Evolutionary conservation across 2,888 invertebrate genomes (phyloP), one percentile per base, ranked within the genome.

Genomic region (Sinelater perroti): DNA sequence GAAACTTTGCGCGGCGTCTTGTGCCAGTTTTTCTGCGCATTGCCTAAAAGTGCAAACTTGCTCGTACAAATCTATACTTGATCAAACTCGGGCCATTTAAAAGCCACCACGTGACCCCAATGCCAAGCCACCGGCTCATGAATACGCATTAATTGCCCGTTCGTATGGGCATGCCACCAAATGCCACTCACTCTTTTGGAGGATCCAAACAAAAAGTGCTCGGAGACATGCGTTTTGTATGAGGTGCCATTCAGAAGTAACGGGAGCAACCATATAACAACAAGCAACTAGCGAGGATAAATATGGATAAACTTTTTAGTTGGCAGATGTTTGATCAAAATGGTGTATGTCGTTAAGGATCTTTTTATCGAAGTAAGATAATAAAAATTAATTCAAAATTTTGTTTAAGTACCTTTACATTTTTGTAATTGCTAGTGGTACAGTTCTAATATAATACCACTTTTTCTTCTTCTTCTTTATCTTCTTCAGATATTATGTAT

Each of bases 11-110:
- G 53, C 59, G 62, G 58, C 62, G 63, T 67, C 65, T 69, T 69
- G 72, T 73, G 72, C 74, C 71, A 74, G 74, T 75, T 75, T 75
- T 75, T 75, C 70, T 68, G 61, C 57, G 53, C 73, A 73, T 74
- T 73, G 72, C 74, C 74, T 74, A 74, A 75, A 75, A 73, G 71
- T 70, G 69, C 69, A 72, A 71, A 73, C 72, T 72, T 61, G 73
- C 71, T 73, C 64, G 65, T 66, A 67, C 71, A 70, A 70, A 72
- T 71, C 69, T 70, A 71, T 68, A 70, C 67, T 65, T 65, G 69
- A 67, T 64, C 63, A 66, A 65, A 67, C 64, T 66, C 58, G 56
- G 60, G 65, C 64, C 65, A 63, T 67, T 67, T 66, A 64, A 67
- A 67, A 66, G 57, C 26, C 61, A 67, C 64, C 71, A 72, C 70